Percentiles rank a stretch among this genome's conserved stretches.
Evolutionary conservation across 2,113 vertebrate genomes (phyloP).

Genomic region (Agelaius tricolor): DNA sequence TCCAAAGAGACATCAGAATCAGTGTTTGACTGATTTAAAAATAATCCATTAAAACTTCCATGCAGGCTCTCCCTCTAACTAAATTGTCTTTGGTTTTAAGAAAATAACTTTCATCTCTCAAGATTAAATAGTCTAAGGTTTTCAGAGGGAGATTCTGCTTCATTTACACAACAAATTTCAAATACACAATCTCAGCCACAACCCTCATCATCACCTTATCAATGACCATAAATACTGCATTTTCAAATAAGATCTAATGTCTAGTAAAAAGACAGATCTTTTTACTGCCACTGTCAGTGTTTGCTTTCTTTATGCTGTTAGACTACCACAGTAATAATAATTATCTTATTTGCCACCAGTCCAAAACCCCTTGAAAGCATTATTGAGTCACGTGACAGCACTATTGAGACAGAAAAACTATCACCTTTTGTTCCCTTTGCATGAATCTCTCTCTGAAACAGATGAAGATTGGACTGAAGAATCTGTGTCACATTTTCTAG

Average conservation of each 20-base stretch:
- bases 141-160: background rate
- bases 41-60: background rate
- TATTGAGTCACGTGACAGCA: background rate
- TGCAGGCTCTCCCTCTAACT: background rate
- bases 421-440: slow-evolving; percentile 79
- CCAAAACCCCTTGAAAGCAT: background rate
- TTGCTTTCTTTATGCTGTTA: background rate
- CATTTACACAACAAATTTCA: background rate
- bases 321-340: background rate
- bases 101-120: background rate
- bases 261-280: background rate
- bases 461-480: slow-evolving; percentile 79
- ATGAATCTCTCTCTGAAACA: slow-evolving; percentile 76
- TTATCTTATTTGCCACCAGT: background rate
- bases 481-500: slow-evolving; percentile 77
- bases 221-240: background rate
- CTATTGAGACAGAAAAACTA: background rate
- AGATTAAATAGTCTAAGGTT: background rate
- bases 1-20: background rate
- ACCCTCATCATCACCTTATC: background rate
- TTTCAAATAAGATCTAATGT: background rate
- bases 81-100: background rate
- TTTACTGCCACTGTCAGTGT: too few species aligned
- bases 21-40: background rate
- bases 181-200: background rate